Evolutionary conservation across 1,140 invertebrate genomes (phyloP).

Genomic region (Palaemon carinicauda): DNA sequence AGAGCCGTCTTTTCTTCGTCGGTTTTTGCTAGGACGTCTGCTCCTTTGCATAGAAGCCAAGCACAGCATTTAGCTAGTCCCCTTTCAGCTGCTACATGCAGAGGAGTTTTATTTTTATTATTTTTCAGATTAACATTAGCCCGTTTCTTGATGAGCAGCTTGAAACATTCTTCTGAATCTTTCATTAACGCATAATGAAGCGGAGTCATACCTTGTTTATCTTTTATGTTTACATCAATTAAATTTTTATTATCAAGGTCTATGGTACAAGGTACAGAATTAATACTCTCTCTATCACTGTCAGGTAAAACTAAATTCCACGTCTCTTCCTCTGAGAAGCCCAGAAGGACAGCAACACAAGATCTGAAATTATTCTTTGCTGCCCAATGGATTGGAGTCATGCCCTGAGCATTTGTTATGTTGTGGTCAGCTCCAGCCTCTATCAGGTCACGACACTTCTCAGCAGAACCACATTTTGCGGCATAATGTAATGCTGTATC

Average conservation of each 20-base stretch:
- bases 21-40: neutral
- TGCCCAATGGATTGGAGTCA: neutral
- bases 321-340: neutral
- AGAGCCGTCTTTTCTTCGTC: neutral
- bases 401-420: neutral
- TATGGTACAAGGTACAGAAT: too few relatives aligned
- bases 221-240: neutral
- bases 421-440: neutral
- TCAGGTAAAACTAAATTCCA: neutral
- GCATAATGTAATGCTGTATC: neutral
- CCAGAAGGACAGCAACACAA: neutral
- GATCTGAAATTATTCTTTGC: neutral
- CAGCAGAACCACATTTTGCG: neutral
- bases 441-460: neutral
- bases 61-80: neutral
- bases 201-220: neutral
- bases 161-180: neutral
- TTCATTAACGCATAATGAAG: neutral
- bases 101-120: neutral
- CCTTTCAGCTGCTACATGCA: neutral
- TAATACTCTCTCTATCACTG: too few relatives aligned
- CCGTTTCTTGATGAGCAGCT: neutral
- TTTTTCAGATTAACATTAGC: neutral
- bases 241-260: neutral
- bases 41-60: neutral